phyloP scores from a whole-genome alignment of 2,113 vertebrate genomes.

The Lota lota region DNA sequence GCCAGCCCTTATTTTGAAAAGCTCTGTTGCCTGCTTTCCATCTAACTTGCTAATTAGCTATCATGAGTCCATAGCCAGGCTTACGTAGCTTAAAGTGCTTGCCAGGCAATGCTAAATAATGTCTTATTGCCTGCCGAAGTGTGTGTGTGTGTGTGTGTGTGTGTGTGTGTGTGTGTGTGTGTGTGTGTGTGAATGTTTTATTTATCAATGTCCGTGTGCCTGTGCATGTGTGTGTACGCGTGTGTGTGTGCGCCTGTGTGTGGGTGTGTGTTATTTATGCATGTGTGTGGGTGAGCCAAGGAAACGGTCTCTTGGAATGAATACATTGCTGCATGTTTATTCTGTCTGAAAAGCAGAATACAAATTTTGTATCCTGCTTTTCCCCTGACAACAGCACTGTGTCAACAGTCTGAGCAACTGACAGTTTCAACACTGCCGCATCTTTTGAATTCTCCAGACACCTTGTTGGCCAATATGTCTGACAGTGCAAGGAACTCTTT shows the following conservation, averaged over 20 bases:
- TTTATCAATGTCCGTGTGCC: too few species aligned
- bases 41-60: constrained; percentile 57
- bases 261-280: too few species aligned
- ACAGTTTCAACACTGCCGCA: not conserved
- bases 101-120: constrained; percentile 24
- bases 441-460: not conserved
- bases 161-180: too few species aligned
- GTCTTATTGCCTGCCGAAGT: constrained; percentile 27
- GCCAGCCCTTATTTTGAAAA: constrained; percentile 2
- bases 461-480: too few species aligned
- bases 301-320: not conserved
- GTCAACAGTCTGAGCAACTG: not conserved
- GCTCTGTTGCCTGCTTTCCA: constrained; percentile 23
- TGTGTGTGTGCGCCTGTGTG: too few species aligned
- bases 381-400: not conserved
- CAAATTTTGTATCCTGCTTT: not conserved
- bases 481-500: too few species aligned
- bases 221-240: not conserved
- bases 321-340: constrained; percentile 6
- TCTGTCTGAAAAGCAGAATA: not conserved
- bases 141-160: too few species aligned
- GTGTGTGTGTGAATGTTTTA: too few species aligned
- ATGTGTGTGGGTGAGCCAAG: not conserved
- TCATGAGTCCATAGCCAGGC: constrained; percentile 39
- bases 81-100: constrained; percentile 36